Evolutionary conservation across 2,888 invertebrate species (phyloP).

Genomic region (Chironomus riparius): DNA sequence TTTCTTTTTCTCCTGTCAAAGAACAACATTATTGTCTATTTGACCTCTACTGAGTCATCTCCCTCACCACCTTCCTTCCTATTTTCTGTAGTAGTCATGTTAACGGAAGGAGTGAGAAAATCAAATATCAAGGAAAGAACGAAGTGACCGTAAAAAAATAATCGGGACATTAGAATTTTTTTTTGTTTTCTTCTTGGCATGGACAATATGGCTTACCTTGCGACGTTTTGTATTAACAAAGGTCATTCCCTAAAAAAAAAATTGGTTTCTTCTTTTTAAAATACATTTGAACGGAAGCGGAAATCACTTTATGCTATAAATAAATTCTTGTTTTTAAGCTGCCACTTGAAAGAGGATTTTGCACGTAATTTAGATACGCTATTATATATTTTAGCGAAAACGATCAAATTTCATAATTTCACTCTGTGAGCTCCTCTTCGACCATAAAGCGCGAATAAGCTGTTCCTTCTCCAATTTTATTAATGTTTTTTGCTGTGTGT

Average conservation of each 20-base stretch:
- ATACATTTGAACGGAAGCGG: background rate
- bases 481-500: too few species aligned
- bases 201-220: background rate
- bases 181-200: background rate
- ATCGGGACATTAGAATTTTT: background rate
- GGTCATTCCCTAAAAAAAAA: constrained; percentile 8
- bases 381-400: background rate
- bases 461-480: too few species aligned
- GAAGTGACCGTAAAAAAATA: background rate
- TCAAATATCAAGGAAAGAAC: background rate
- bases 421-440: too few species aligned
- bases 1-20: too few species aligned
- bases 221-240: background rate
- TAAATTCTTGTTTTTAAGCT: background rate
- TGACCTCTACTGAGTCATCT: background rate
- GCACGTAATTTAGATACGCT: background rate
- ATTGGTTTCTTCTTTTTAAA: background rate
- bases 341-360: background rate
- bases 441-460: too few species aligned
- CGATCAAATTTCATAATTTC: background rate
- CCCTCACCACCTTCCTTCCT: background rate
- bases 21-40: too few species aligned
- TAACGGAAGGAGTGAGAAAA: background rate
- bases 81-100: background rate
- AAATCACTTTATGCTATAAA: constrained; percentile 10